Evolutionary conservation across 2,888 invertebrate genomes (phyloP), one percentile per base, ranked within the genome.

Genomic region (Nematopogon swammerdamellus): DNA sequence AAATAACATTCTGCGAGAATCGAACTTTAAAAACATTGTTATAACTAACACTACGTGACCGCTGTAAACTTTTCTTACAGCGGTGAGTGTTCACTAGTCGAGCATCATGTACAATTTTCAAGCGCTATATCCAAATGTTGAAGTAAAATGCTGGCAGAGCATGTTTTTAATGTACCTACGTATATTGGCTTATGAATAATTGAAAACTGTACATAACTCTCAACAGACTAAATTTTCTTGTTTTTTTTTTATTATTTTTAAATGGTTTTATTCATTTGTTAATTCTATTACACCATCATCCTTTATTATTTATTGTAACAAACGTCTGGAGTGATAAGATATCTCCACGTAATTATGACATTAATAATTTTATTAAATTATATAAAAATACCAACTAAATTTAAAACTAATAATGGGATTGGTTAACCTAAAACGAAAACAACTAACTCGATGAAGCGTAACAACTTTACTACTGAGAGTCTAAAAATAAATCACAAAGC

Each of bases 401-500:
- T 14, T 36, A 36, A n/a, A 36, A 36, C n/a, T 36, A 36, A 25
- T 25, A 14, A 36, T 36, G 36, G 36, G 36, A 14, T 36, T 14
- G 36, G 11, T 36, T 14, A 36, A 36, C 8, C 36, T 8, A 36
- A 36, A 36, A 36, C 36, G 36, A 36, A 8, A 14, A 36, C 36
- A 36, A 25, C 25, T 44, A 44, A 14, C 42, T 44, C 18, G 43
- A 68, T 64, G 60, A 72, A 74, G 70, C 72, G 68, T 71, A 70
- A 70, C 65, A 62, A 65, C 68, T 64, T n/a, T n/a, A n/a, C 64
- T 68, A 68, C 63, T 70, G 68, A 73, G 68, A 74, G 70, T 69
- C 68, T 71, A 70, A 67, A 55, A 60, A 61, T 63, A 64, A 69
- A 73, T 73, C 72, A 74, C 74, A 72, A 71, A 67, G 67, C 65